Percentiles rank a stretch among this genome's conserved stretches.
These are phyloP conservation scores for Heliconius sara DNA, from an alignment of 2,888 invertebrate genomes.

Conservation along the genomic window DNA sequence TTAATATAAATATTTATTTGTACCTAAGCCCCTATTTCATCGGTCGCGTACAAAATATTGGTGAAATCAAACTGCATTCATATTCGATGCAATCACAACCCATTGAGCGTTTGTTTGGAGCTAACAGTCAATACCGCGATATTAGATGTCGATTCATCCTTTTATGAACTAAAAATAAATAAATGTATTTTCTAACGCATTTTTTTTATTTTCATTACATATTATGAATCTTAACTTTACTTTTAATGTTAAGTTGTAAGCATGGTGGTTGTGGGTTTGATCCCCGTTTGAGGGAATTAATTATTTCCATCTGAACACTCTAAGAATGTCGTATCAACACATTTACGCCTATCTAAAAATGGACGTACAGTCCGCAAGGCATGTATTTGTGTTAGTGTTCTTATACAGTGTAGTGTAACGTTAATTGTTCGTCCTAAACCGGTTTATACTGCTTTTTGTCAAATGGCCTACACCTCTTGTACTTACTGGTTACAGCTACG, in stretches of 20 bases:
- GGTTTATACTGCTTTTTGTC: too few species aligned
- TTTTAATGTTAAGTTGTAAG: too few species aligned
- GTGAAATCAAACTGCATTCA: slow-evolving; percentile 15
- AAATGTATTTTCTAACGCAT: background rate
- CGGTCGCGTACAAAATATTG: background rate
- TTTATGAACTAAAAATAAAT: slow-evolving; percentile 11
- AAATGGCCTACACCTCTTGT: too few species aligned
- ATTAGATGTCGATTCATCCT: slow-evolving; percentile 11
- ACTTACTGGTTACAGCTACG: too few species aligned
- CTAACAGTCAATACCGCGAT: slow-evolving; percentile 15
- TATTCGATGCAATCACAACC: slow-evolving; percentile 26
- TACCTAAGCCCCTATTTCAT: background rate
- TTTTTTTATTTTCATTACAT: too few species aligned
- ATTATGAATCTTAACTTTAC: too few species aligned
- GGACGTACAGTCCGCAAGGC: too few species aligned
- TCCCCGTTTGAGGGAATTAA: background rate
- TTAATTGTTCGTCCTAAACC: too few species aligned
- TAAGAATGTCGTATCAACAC: too few species aligned
- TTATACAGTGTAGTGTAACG: too few species aligned
- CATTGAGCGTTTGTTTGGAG: slow-evolving; percentile 26
- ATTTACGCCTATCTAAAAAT: too few species aligned
- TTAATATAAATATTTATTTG: background rate
- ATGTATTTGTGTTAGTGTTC: too few species aligned
- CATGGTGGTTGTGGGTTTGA: background rate
- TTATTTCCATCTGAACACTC: background rate